These are phyloP conservation scores for Microvelia longipes DNA, from an alignment of 1,140 invertebrate genomes.

Conservation along the genomic window DNA sequence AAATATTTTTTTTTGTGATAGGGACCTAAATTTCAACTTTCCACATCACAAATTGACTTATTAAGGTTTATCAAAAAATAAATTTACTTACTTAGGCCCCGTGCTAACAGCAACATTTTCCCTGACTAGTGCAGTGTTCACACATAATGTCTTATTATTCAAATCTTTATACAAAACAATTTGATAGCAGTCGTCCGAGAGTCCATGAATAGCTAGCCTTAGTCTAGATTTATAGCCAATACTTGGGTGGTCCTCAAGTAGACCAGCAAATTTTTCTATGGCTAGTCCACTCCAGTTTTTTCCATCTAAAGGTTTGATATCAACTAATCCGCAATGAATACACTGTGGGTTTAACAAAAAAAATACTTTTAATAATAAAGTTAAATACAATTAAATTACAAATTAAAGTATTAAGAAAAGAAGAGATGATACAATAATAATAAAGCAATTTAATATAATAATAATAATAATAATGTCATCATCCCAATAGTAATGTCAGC, in stretches of 20 bases:
- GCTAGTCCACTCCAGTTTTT: constrained; percentile 21
- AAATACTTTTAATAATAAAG: no score
- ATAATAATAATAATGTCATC: no score
- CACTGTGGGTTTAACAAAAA: constrained; percentile 25
- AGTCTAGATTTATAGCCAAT: background rate
- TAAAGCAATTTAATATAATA: no score
- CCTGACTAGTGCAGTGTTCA: constrained; percentile 22
- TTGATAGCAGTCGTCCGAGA: constrained; percentile 7
- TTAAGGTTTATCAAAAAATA: constrained; percentile 30
- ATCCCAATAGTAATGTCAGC: no score
- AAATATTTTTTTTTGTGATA: no score
- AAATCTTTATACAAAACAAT: constrained; percentile 19
- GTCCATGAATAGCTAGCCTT: background rate
- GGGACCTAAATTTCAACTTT: background rate
- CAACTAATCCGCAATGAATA: constrained; percentile 26
- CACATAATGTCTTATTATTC: constrained; percentile 15
- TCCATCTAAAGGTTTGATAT: constrained; percentile 19
- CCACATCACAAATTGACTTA: constrained; percentile 13
- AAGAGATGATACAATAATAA: background rate
- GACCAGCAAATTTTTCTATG: constrained; percentile 12
- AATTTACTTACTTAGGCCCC: constrained; percentile 31
- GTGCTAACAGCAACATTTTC: constrained; percentile 18
- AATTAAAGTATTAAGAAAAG: background rate
- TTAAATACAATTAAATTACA: no score
- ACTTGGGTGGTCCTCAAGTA: background rate